Percentiles rank a stretch among this genome's conserved stretches.
Conservation (phyloP, 2,113 vertebrate species). For the Vanacampus margaritifer region DNA sequence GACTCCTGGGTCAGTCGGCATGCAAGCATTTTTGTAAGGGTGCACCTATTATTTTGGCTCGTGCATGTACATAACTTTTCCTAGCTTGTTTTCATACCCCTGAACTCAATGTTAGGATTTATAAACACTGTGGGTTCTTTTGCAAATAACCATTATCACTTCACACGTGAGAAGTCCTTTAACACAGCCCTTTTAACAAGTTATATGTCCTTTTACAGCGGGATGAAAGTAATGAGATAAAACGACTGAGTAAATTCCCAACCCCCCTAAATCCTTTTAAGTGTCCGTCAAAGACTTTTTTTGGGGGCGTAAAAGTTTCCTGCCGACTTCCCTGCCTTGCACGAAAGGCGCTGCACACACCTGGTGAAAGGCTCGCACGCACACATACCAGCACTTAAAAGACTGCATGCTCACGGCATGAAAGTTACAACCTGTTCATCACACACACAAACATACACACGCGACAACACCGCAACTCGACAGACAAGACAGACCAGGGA, state of each 20-base stretch:
- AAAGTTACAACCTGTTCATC: conserved; percentile 2
- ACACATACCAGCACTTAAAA: conserved; percentile 8
- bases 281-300: conserved; percentile 31
- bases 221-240: conserved; percentile 43
- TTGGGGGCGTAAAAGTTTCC: conserved; percentile 17
- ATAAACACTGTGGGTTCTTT: not conserved
- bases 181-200: not conserved
- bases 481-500: not conserved
- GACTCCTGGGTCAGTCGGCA: too few species aligned
- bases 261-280: conserved; percentile 22
- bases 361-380: conserved; percentile 11
- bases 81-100: not conserved
- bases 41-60: too few species aligned
- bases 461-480: not conserved
- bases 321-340: not conserved
- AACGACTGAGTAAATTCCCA: conserved; percentile 20
- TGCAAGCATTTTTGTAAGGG: too few species aligned
- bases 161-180: not conserved
- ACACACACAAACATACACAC: not conserved
- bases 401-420: not conserved
- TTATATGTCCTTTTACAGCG: not conserved
- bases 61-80: not conserved
- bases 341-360: conserved; percentile 7
- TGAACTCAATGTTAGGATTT: too few species aligned
- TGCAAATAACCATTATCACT: not conserved